Evolutionary conservation across 2,888 invertebrate genomes (phyloP).

Genomic region (Eubasilissa splendida): DNA sequence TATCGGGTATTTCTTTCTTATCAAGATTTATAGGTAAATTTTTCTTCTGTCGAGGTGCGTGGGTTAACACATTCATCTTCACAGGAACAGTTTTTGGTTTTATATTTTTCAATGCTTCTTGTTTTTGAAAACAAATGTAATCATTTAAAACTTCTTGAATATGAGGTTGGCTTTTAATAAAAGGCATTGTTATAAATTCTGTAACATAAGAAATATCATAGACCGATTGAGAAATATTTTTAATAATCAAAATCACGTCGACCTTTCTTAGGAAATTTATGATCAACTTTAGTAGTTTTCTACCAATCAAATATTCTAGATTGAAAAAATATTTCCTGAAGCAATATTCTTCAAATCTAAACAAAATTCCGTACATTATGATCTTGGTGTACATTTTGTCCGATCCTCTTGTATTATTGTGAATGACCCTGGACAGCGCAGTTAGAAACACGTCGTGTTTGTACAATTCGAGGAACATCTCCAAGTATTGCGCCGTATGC

Average conservation of each 20-base stretch:
- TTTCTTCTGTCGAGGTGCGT: slow-evolving; percentile 60
- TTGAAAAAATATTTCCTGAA: slow-evolving; percentile 62
- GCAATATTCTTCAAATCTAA: slow-evolving; percentile 37
- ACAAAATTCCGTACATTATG: slow-evolving; percentile 36
- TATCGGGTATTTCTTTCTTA: neutral
- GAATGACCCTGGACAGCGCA: slow-evolving; percentile 14
- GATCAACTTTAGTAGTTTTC: slow-evolving; percentile 64
- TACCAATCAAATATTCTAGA: slow-evolving; percentile 68
- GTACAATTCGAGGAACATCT: slow-evolving; percentile 43
- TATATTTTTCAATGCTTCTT: slow-evolving; percentile 64
- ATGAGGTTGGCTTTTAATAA: slow-evolving; percentile 69
- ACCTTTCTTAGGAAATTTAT: slow-evolving; percentile 68
- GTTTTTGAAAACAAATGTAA: slow-evolving; percentile 65
- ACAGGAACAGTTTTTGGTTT: slow-evolving; percentile 65
- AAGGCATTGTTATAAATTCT: slow-evolving; percentile 69
- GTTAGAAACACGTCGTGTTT: slow-evolving; percentile 30
- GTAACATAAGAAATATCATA: slow-evolving; percentile 72
- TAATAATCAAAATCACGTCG: slow-evolving; percentile 67
- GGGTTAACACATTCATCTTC: slow-evolving; percentile 65
- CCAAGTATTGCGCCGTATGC: slow-evolving; percentile 13
- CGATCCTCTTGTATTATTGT: slow-evolving; percentile 1
- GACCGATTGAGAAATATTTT: slow-evolving; percentile 67
- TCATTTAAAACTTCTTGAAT: slow-evolving; percentile 67
- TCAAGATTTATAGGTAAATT: slow-evolving; percentile 41
- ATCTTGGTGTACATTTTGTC: slow-evolving; percentile 33